phyloP scores from a whole-genome alignment of 92 coral and sea anemone species.

The Pocillopora meandrina region DNA sequence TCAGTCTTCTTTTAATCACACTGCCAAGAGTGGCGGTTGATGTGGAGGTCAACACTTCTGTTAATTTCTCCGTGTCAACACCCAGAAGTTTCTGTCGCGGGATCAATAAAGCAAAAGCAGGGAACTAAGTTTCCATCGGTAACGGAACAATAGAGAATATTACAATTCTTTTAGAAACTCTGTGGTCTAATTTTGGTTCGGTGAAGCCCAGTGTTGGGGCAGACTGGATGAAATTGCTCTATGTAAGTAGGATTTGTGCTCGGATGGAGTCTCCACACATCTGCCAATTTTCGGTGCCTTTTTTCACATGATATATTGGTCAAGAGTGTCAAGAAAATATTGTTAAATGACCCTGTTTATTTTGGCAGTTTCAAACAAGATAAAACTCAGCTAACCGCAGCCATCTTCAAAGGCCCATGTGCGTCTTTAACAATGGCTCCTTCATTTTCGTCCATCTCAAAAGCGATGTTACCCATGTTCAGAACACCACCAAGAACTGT shows the following conservation, averaged over 20 bases:
- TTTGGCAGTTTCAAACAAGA: neutral
- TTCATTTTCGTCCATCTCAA: constrained; percentile 80
- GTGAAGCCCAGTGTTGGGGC: too few relatives aligned
- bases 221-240: too few relatives aligned
- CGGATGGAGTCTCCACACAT: too few relatives aligned
- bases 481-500: constrained; percentile 64
- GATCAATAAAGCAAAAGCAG: neutral
- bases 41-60: constrained; percentile 69
- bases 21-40: constrained; percentile 76
- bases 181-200: too few relatives aligned
- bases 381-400: constrained; percentile 61
- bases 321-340: too few relatives aligned
- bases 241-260: too few relatives aligned
- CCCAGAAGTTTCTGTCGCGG: constrained; percentile 67
- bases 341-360: too few relatives aligned
- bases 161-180: too few relatives aligned
- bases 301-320: too few relatives aligned
- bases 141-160: neutral
- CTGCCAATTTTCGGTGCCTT: too few relatives aligned
- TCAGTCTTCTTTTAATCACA: constrained; percentile 71
- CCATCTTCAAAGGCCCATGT: constrained; percentile 59
- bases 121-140: neutral
- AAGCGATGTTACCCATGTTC: constrained; percentile 73
- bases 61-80: constrained; percentile 58
- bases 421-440: constrained; percentile 68